Conservation (phyloP, 2,888 invertebrate species). For the Onchidella celtica region DNA sequence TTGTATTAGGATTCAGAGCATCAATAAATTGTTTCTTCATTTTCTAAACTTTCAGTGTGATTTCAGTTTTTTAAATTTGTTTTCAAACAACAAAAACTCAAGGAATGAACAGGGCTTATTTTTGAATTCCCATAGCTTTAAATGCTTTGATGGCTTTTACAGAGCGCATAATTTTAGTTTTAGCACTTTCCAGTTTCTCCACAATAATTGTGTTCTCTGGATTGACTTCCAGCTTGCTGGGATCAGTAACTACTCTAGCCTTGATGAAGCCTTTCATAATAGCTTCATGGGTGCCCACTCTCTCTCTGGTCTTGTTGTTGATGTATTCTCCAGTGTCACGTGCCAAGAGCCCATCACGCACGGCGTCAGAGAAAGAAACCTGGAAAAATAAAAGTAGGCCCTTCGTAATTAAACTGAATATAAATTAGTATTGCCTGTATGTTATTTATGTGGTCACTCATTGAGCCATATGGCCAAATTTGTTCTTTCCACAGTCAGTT, state of each 20-base stretch:
- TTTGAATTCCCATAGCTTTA: conserved; percentile 49
- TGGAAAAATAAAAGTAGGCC: conserved; percentile 15
- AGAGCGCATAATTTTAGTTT: conserved; percentile 68
- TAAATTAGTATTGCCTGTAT: too few species aligned
- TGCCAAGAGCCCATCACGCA: conserved; percentile 68
- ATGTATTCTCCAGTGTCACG: conserved; percentile 72
- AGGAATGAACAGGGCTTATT: not conserved
- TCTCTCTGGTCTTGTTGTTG: conserved; percentile 73
- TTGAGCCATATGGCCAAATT: too few species aligned
- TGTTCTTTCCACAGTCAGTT: too few species aligned
- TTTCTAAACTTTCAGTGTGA: too few species aligned
- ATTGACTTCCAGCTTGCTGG: conserved; percentile 74
- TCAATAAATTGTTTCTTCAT: too few species aligned
- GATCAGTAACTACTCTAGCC: conserved; percentile 72
- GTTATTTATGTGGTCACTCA: too few species aligned
- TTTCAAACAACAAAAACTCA: not conserved
- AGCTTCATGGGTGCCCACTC: conserved; percentile 75
- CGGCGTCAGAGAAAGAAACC: conserved; percentile 67
- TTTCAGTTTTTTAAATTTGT: not conserved
- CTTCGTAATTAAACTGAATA: too few species aligned
- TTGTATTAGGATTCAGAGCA: too few species aligned
- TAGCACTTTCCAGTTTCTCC: conserved; percentile 70
- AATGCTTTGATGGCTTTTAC: conserved; percentile 72
- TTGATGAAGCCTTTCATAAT: conserved; percentile 79
- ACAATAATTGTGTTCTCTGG: conserved; percentile 77